Base-by-base conservation (phyloP, 2,888 invertebrate genomes). In the Oligia latruncula region DNA sequence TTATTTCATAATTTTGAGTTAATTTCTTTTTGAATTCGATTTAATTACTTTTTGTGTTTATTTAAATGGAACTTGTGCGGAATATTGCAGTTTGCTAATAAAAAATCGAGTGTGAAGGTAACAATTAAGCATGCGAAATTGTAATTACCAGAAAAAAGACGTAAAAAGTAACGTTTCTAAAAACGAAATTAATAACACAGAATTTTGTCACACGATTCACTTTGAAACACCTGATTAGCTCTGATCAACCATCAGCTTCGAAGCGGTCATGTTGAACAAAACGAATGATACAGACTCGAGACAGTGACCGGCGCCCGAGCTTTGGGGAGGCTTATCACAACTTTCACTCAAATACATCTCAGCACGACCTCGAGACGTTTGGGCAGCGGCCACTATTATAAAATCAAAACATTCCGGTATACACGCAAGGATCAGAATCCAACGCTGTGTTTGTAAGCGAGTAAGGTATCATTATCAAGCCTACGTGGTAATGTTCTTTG, bases 291-390 rank as follows among this genome's bases (percentile, higher is more conserved):
- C 81, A 58, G 71, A 71, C 71, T 77, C 66, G 80, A 77, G 87
- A 81, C 84, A 81, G 81, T 86, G 83, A 79, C 85, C 81, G 74
- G 64, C 58, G 79, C 29, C 65, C 58, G 80, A 78, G 78, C 81
- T 62, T 17, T 6, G n/a, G 13, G 70, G 84, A 75, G 85, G 67
- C 85, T 88, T 85, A 89, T 89, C 90, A 90, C 83, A 85, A 93
- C 94, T 93, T 94, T 94, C 91, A 93, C 93, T 93, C 82, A 87
- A 85, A 89, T 90, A 88, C 90, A 92, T 92, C 92, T 92, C 88
- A 83, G 76, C 89, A 83, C 91, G 93, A 93, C 93, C 93, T 93
- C 93, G 86, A 87, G 87, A 76, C 58, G 81, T 89, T 89, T 87
- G 85, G 83, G 82, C 80, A 81, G 72, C 83, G 62, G 29, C 81